Conservation (phyloP, 2,797 vertebrate species). For the Hydrophis major region DNA sequence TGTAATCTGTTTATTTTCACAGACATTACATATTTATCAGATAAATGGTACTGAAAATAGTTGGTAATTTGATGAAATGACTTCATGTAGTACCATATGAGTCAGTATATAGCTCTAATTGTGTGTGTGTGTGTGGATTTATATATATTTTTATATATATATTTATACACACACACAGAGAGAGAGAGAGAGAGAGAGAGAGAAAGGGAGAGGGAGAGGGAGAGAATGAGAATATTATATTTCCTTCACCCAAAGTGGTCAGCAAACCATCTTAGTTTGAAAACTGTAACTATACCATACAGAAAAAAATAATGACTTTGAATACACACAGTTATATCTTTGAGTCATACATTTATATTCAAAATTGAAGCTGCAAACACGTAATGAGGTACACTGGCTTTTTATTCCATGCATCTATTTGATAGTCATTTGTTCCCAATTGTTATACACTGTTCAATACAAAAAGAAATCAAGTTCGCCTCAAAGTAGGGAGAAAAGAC, state of each 20-base stretch:
- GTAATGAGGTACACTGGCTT: conserved; percentile 87
- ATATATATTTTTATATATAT: no score
- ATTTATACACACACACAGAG: no score
- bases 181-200: no score
- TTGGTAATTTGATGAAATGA: not conserved
- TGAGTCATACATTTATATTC: not conserved
- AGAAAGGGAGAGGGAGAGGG: no score
- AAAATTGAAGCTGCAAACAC: not conserved
- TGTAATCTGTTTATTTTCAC: not conserved
- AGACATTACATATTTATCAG: not conserved
- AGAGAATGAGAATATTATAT: not conserved
- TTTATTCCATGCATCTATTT: conserved; percentile 96
- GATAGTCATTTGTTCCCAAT: conserved; percentile 82
- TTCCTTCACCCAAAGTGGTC: not conserved
- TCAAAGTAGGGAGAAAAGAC: conserved; percentile 67
- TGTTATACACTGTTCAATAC: conserved; percentile 84
- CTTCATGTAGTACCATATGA: not conserved
- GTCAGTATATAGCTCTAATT: not conserved
- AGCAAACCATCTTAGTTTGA: not conserved
- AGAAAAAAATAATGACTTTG: not conserved
- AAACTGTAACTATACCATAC: not conserved
- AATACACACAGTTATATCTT: not conserved
- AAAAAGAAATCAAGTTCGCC: conserved; percentile 79
- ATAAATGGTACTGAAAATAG: conserved; percentile 12
- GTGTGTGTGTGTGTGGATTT: no score